phyloP scores from a whole-genome alignment of 2,797 vertebrate genomes.

The Eulemur albifrons region DNA sequence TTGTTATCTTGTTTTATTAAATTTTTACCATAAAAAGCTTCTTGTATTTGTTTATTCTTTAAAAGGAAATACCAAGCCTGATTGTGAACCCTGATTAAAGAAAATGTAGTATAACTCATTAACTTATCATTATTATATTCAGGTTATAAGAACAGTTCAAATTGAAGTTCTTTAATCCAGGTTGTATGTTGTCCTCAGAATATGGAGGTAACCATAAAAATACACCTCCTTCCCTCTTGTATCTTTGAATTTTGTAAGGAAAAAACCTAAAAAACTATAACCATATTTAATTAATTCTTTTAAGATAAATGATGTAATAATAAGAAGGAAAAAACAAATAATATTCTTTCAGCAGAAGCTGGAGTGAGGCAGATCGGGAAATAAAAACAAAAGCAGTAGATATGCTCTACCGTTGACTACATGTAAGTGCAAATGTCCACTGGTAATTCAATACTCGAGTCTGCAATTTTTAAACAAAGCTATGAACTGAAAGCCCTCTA shows the following conservation, averaged over 20 bases:
- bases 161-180: not conserved
- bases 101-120: not conserved
- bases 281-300: not conserved
- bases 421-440: not conserved
- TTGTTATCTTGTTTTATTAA: not conserved
- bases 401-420: not conserved
- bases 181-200: not conserved
- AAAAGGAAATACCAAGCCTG: not conserved
- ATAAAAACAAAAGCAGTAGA: not conserved
- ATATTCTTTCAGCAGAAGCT: not conserved
- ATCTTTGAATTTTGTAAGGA: not conserved
- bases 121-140: not conserved
- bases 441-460: not conserved
- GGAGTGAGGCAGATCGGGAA: too few relatives aligned
- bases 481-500: not conserved
- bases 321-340: not conserved
- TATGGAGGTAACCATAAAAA: not conserved
- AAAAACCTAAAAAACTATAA: not conserved
- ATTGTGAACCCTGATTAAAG: not conserved
- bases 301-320: not conserved
- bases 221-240: not conserved
- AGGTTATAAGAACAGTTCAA: not conserved
- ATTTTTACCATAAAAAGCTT: not conserved
- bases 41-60: not conserved
- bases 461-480: not conserved